Evolutionary conservation across 2,113 vertebrate genomes (phyloP), one percentile per base, ranked within the genome.

Genomic region (Calidris pygmaea): DNA sequence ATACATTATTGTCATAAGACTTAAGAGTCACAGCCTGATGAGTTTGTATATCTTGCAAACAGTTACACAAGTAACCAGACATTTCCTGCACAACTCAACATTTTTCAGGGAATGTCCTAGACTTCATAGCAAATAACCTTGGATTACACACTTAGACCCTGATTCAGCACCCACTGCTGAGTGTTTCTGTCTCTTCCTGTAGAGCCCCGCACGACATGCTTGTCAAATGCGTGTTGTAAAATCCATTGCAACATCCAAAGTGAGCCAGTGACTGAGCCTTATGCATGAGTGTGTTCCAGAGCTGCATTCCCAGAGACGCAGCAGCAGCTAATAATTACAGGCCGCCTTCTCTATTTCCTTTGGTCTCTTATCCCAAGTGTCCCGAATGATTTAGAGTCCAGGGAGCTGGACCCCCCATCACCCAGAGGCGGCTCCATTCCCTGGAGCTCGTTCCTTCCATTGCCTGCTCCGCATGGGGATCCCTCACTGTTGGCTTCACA

Each of bases 21-120:
- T 79, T 56, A 48, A 43, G 83, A 96, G 76, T 96, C 91, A 96
- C 73, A 94, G 62, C 47, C 84, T 89, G 89, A 87, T 89, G 94
- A 91, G 74, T 91, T 92, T 95, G 94, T 96, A 3, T 95, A 85
- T 89, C 89, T 91, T 79, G 81, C 87, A 70, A 97, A 89, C 53
- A 71, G 92, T 96, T 95, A 95, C 96, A 96, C 95, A 96, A 95
- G 80, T 94, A 87, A 96, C 81, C 91, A 96, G 81, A 91, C 71
- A 89, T 97, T 96, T 97, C 94, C 92, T 95, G 89, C 53, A n/a
- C 91, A 85, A 89, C 74, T 92, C 63, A 85, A 79, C n/a, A 24
- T 91, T 85, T 92, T 87, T 73, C 77, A 85, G 71, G 50, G 78
- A 92, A 89, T 80, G 50, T 92, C 74, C 87, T 70, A 74, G 84